Percentiles rank a stretch among this genome's conserved stretches.
These are phyloP conservation scores for Trichopria drosophilae DNA, from an alignment of 2,888 invertebrate species.

Conservation along the genomic window DNA sequence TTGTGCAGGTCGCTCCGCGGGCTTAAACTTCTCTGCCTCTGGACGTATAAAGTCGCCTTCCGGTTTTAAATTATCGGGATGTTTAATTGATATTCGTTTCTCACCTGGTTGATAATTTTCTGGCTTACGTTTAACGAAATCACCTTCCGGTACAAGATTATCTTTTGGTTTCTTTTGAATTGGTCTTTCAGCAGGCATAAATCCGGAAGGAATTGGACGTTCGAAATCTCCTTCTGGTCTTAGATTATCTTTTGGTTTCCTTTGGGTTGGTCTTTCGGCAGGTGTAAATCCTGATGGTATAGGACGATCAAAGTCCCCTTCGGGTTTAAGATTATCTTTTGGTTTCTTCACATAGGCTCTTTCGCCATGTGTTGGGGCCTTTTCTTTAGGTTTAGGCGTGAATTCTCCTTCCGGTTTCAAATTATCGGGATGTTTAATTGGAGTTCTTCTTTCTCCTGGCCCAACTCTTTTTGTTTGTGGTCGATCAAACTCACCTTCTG, in stretches of 20 bases:
- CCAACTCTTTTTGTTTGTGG: conserved; percentile 41
- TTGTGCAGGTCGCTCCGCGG: conserved; percentile 58
- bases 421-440: conserved; percentile 63
- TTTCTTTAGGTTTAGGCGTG: conserved; percentile 39
- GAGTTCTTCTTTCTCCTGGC: conserved; percentile 61
- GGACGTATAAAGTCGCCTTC: conserved; percentile 61
- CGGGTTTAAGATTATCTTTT: conserved; percentile 61
- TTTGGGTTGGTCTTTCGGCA: conserved; percentile 58
- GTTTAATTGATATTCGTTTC: conserved; percentile 54
- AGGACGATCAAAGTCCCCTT: conserved; percentile 60
- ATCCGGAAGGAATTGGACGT: conserved; percentile 50
- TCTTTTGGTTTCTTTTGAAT: conserved; percentile 58
- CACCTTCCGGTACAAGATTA: conserved; percentile 65
- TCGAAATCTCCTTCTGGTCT: conserved; percentile 56
- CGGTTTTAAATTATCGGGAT: conserved; percentile 60
- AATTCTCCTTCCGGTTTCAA: conserved; percentile 61
- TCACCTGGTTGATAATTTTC: conserved; percentile 56
- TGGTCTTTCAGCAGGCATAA: conserved; percentile 50
- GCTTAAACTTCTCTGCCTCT: conserved; percentile 53
- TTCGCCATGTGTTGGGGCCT: conserved; percentile 54
- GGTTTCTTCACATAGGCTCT: conserved; percentile 55
- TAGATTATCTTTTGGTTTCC: conserved; percentile 60
- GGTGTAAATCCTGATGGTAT: conserved; percentile 51
- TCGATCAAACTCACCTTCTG: conserved; percentile 52
- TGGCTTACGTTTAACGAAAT: conserved; percentile 60